Evolutionary conservation across 2,888 invertebrate species (phyloP).

Genomic region (Trachelus iudaicus): DNA sequence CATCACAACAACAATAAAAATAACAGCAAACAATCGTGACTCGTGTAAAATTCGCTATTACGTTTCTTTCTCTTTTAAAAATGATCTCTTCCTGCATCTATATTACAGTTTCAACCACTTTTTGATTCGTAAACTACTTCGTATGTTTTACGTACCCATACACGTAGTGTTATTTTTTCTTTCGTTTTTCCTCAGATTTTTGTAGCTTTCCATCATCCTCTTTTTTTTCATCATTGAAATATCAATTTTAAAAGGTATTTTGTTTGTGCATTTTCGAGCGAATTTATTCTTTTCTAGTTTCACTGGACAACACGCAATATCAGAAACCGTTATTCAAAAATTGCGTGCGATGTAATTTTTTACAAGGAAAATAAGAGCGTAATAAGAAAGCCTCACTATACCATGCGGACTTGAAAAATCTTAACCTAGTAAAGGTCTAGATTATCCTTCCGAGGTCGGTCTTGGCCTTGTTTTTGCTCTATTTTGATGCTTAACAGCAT

Average conservation of each 20-base stretch:
- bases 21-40: not conserved
- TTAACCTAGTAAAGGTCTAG: not conserved
- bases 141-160: not conserved
- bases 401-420: not conserved
- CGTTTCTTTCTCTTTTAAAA: not conserved
- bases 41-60: not conserved
- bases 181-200: not conserved
- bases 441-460: slow-evolving; percentile 15
- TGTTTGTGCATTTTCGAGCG: not conserved
- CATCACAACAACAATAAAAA: not conserved
- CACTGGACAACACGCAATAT: not conserved
- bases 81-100: not conserved
- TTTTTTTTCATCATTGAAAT: not conserved
- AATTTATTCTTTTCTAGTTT: not conserved
- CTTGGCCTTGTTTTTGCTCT: slow-evolving; percentile 9
- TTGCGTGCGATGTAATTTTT: not conserved
- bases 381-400: not conserved
- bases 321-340: not conserved
- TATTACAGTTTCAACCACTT: not conserved
- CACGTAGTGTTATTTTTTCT: not conserved
- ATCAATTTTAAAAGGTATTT: not conserved
- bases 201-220: not conserved
- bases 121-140: not conserved
- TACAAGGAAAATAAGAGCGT: not conserved
- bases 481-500: slow-evolving; percentile 25